These are phyloP conservation scores for Tubulanus polymorphus DNA, from an alignment of 2,888 invertebrate genomes.

Conservation along the genomic window DNA sequence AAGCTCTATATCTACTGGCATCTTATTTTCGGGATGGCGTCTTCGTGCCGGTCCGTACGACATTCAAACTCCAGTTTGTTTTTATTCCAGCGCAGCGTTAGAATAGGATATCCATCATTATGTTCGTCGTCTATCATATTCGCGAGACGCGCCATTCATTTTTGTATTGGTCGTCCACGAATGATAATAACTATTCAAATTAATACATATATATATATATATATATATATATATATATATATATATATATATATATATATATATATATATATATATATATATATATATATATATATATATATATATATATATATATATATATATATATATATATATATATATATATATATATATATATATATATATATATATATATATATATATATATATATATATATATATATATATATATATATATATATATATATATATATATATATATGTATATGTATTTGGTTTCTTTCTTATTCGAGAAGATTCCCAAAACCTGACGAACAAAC, in stretches of 20 bases:
- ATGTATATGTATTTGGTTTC: not conserved
- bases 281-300: conserved; percentile 4
- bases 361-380: not conserved
- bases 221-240: conserved; percentile 8
- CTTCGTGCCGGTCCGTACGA: too few relatives aligned
- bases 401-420: not conserved
- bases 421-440: not conserved
- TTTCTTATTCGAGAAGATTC: too few relatives aligned
- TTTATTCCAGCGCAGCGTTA: too few relatives aligned
- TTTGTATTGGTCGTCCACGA: too few relatives aligned
- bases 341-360: not conserved
- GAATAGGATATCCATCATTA: too few relatives aligned
- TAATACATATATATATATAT: conserved; percentile 5
- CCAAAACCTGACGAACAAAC: too few relatives aligned
- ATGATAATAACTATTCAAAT: too few relatives aligned
- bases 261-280: conserved; percentile 4
- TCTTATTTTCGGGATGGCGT: too few relatives aligned
- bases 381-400: not conserved
- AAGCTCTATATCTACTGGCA: too few relatives aligned
- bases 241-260: conserved; percentile 7
- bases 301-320: not conserved
- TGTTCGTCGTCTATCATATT: too few relatives aligned
- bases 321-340: conserved; percentile 1
- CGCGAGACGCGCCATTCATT: too few relatives aligned
- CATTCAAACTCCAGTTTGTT: too few relatives aligned